Base-by-base conservation (phyloP, 2,113 vertebrate genomes). In the Ictidomys tridecemlineatus region DNA sequence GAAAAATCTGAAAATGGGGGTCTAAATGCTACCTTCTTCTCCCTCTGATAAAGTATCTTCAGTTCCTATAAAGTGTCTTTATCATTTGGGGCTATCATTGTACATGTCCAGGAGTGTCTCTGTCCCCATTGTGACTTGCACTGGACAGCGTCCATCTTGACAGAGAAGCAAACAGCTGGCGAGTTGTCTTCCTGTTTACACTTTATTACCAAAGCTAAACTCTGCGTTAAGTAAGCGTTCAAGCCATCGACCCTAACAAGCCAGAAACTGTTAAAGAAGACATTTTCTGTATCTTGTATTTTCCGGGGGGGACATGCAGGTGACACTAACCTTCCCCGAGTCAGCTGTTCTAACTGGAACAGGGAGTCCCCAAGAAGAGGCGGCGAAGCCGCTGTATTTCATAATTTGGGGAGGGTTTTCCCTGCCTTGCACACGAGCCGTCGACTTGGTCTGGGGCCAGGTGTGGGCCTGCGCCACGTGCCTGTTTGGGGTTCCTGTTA, bases 371-470 rank as follows among this genome's bases (percentile, higher is more conserved):
- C 69, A 69, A 73, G 12, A 77, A 11, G 6, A 69, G 69, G 74
- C 63, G 8, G 42, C 20, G 76, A 65, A 79, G 73, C 53, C 90
- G 91, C 90, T 83, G 82, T 20, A 69, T 51, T 51, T 84, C 53
- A 5, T 72, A 61, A 77, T 61, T 63, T 37, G 13, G 24, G 82
- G 18, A 79, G 42, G 88, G 56, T 45, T 78, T 51, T 24, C 69
- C 89, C 58, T 65, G 63, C 32, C 0, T n/a, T 69, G 79, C 61
- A 42, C 82, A 5, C 20, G 9, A 18, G 73, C 79, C 45, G 28
- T 65, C 17, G 4, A 0, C 86, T 94, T 89, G 97, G 96, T 88
- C 22, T 51, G 42, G 5, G 18, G 85, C 94, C 95, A 96, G 93
- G 86, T 70, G 12, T 37, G 72, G 94, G 65, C 61, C 37, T 28